Base-by-base conservation (phyloP, 2,888 invertebrate species). In the Cecidostiba fungosa region DNA sequence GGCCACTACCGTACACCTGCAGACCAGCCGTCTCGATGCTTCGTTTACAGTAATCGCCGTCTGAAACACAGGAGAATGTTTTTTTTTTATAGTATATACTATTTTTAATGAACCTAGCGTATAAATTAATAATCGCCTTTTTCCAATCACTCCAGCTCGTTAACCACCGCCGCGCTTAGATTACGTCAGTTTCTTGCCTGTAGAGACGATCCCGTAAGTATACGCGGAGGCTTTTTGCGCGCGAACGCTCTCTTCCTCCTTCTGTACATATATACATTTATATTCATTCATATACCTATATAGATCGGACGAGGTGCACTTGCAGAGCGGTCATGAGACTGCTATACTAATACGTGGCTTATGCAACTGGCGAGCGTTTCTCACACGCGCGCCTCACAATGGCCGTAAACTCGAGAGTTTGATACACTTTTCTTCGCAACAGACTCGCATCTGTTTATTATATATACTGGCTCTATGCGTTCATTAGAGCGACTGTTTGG, bases 11-110 rank as follows among this genome's bases (percentile, higher is more conserved):
- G 91, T 96, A 97, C 0, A 98, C 97, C 92, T 97, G 97, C 0
- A 98, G 94, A 84, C 97, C 97, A 0, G 97, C 97, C 0, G 97
- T 98, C 92, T 97, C 97, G 89, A 97, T 97, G 91, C 97, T 97
- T 89, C 97, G 96, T 90, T 97, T 97, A 94, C 97, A 98, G 91
- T 97, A 97, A 92, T 97, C 97, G 0, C 97, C 97, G 90, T 98
- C 94, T 94, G 91, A 82, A 72, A 70, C 5, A n/a, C 8, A n/a
- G 23, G 6, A 59, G 12, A 47, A 16, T 1, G 4, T 47, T 43
- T 12, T 3, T 4, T 32, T 4, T 32, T 32, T 32, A 32, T 32
- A 32, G 32, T n/a, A n/a, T n/a, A n/a, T 32, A 4, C 32, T 32
- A 32, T 32, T 32, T 32, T 32, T n/a, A n/a, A n/a, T n/a, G n/a